A percentile compares a stretch with the other conserved stretches of the same genome.
Conservation (phyloP, 2,113 vertebrate genomes). For the Tupaia chinensis region DNA sequence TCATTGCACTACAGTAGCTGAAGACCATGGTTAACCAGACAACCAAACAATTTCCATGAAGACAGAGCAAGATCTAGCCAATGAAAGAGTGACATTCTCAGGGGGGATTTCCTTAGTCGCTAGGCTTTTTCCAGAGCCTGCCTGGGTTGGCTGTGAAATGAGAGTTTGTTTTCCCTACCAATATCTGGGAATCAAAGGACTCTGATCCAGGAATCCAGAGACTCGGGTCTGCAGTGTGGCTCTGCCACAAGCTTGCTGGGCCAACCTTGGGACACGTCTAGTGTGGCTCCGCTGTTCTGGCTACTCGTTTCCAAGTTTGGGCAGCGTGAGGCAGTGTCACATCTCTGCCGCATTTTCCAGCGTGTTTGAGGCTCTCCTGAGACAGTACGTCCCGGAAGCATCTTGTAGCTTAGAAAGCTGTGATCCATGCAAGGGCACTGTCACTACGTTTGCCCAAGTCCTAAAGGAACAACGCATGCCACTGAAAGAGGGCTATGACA, state of each 20-base stretch:
- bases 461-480: neutral
- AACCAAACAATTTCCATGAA: conserved; percentile 31
- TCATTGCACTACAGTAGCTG: conserved; percentile 29
- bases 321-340: accelerated
- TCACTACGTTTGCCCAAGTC: neutral
- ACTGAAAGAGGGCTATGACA: neutral
- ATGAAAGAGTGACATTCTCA: neutral
- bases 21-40: conserved; percentile 26
- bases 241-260: neutral
- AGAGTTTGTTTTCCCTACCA: neutral
- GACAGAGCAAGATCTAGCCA: neutral
- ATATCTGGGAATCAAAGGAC: neutral
- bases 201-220: neutral
- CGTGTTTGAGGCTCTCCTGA: neutral
- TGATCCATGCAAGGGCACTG: accelerated
- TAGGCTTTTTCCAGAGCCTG: neutral
- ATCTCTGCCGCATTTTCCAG: neutral
- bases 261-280: neutral
- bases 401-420: neutral
- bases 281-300: too few species aligned
- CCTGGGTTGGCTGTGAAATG: neutral
- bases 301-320: neutral
- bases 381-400: neutral
- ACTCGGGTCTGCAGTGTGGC: neutral
- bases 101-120: neutral